These are phyloP conservation scores for Eremobia ochroleuca DNA, from an alignment of 2,888 invertebrate genomes.

Conservation along the genomic window DNA sequence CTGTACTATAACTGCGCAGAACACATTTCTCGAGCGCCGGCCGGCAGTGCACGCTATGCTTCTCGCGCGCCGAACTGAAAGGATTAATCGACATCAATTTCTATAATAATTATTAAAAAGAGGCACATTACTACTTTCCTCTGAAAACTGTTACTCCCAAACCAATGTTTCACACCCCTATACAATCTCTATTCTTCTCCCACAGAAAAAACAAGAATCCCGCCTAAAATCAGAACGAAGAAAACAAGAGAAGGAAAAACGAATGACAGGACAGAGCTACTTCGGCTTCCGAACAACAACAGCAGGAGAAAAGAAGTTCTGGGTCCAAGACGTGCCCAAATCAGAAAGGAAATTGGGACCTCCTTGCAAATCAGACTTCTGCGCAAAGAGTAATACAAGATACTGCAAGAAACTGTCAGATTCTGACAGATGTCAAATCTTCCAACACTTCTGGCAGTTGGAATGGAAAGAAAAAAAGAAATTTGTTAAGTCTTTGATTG, in stretches of 20 bases:
- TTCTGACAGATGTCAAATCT: slow-evolving; percentile 71
- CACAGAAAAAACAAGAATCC: slow-evolving; percentile 71
- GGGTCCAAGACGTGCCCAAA: slow-evolving; percentile 82
- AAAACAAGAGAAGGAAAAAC: slow-evolving; percentile 77
- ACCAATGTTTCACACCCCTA: neutral
- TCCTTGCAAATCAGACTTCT: slow-evolving; percentile 74
- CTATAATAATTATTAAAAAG: neutral
- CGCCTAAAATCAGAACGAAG: slow-evolving; percentile 73
- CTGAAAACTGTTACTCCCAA: neutral
- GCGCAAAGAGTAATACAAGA: slow-evolving; percentile 69
- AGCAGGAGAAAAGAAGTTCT: slow-evolving; percentile 70
- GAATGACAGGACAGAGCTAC: slow-evolving; percentile 83
- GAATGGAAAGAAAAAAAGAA: slow-evolving; percentile 79
- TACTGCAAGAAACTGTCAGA: slow-evolving; percentile 73
- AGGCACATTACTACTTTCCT: neutral
- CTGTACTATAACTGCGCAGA: too few relatives aligned
- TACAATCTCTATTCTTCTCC: slow-evolving; percentile 44
- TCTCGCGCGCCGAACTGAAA: too few relatives aligned
- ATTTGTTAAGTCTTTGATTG: slow-evolving; percentile 75
- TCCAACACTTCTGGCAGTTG: slow-evolving; percentile 80
- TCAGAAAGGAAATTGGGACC: slow-evolving; percentile 77
- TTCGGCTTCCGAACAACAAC: slow-evolving; percentile 75
- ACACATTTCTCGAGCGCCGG: too few relatives aligned
- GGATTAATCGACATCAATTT: too few relatives aligned
- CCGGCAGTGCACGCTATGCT: too few relatives aligned